Percentiles rank a stretch among this genome's conserved stretches.
Evolutionary conservation across 1,140 invertebrate genomes (phyloP).

Genomic region (Atta cephalotes): DNA sequence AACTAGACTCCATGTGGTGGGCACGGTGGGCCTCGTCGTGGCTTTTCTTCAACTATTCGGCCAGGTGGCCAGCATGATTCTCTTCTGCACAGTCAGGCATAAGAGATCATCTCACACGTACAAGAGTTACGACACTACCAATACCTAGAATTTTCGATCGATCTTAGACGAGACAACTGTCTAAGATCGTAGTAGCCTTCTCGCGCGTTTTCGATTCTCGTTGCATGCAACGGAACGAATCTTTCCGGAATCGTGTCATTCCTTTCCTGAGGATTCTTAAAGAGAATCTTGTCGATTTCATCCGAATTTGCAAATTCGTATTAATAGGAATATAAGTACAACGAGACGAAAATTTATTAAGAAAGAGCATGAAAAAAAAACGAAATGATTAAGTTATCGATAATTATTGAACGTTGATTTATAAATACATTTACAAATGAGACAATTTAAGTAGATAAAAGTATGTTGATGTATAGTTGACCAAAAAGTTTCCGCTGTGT

Average conservation of each 20-base stretch:
- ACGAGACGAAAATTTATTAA: neutral
- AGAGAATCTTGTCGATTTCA: neutral
- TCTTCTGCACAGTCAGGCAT: slow-evolving; percentile 92
- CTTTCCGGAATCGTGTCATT: slow-evolving; percentile 13
- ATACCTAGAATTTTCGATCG: slow-evolving; percentile 85
- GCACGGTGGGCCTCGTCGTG: slow-evolving; percentile 90
- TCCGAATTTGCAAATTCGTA: neutral
- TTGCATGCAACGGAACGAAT: slow-evolving; percentile 19
- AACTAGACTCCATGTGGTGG: slow-evolving; percentile 90
- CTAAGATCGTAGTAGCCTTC: slow-evolving; percentile 65
- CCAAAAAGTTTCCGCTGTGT: slow-evolving; percentile 54
- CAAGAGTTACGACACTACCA: slow-evolving; percentile 89
- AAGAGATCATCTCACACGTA: slow-evolving; percentile 90
- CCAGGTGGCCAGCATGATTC: slow-evolving; percentile 91
- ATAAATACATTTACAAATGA: slow-evolving; percentile 21
- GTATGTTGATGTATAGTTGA: slow-evolving; percentile 35
- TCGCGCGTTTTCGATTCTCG: slow-evolving; percentile 1
- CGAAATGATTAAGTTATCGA: slow-evolving; percentile 4
- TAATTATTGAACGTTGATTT: slow-evolving; percentile 19
- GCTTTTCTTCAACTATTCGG: slow-evolving; percentile 91
- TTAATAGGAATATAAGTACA: neutral
- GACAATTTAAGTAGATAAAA: neutral
- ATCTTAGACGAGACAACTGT: slow-evolving; percentile 83
- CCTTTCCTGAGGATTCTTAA: neutral
- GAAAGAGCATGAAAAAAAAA: neutral